Conservation (phyloP, 1,140 invertebrate species). For the Bombus confusus region DNA sequence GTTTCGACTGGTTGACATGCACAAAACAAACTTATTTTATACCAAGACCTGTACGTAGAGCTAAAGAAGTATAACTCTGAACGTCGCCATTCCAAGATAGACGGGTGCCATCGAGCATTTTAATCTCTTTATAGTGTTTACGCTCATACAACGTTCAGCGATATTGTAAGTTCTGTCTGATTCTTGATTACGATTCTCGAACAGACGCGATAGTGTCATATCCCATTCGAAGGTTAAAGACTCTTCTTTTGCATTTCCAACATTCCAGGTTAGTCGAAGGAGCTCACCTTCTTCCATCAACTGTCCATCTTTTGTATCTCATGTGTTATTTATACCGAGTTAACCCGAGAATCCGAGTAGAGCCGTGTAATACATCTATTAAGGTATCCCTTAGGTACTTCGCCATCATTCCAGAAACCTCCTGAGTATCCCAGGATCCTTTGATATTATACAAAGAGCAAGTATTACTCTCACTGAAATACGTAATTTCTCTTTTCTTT, state of each 20-base stretch:
- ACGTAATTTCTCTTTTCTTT: constrained; percentile 20
- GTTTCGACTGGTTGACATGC: neutral
- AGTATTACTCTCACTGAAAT: constrained; percentile 46
- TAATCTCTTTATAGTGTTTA: constrained; percentile 14
- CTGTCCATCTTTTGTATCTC: neutral
- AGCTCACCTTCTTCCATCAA: neutral
- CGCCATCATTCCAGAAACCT: constrained; percentile 17
- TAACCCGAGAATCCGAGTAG: neutral
- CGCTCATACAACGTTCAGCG: constrained; percentile 15
- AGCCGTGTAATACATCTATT: neutral
- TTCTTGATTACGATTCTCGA: neutral
- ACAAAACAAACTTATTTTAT: constrained; percentile 18
- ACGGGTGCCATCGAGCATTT: constrained; percentile 50
- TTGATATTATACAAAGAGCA: constrained; percentile 43
- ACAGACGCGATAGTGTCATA: neutral
- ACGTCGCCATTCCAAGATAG: constrained; percentile 49
- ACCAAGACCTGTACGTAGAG: constrained; percentile 15
- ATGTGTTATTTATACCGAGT: constrained; percentile 4
- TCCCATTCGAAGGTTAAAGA: neutral
- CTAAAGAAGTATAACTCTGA: neutral
- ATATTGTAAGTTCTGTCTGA: neutral
- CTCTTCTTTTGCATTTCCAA: neutral
- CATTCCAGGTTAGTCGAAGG: neutral
- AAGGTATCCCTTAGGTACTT: constrained; percentile 17
- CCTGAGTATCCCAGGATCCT: constrained; percentile 26